These are phyloP conservation scores for Oreochromis spilurus DNA, from an alignment of 2,113 vertebrate species.

Conservation along the genomic window DNA sequence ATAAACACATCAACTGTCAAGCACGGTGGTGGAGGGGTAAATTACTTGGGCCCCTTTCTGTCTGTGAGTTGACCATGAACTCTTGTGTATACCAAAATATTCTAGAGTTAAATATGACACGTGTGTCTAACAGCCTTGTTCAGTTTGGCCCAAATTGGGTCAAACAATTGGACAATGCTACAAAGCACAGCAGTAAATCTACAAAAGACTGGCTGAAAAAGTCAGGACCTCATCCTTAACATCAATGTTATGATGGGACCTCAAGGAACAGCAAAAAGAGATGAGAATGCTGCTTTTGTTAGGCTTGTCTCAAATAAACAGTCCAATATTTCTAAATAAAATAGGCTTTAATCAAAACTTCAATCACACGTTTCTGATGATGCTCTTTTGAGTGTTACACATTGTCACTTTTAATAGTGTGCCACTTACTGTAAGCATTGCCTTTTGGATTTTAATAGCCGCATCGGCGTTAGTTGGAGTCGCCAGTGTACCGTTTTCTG, in stretches of 20 bases:
- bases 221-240: background rate
- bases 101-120: background rate
- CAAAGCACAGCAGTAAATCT: background rate
- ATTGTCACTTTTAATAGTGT: background rate
- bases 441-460: constrained; percentile 43
- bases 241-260: background rate
- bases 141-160: background rate
- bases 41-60: too few relatives aligned
- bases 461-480: constrained; percentile 60
- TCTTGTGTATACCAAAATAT: background rate
- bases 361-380: background rate
- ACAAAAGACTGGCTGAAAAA: too few relatives aligned
- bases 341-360: background rate
- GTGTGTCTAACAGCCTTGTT: background rate
- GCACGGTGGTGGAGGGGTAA: too few relatives aligned
- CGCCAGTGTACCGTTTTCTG: constrained; percentile 81
- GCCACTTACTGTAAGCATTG: constrained; percentile 34
- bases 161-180: background rate
- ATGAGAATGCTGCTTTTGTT: background rate
- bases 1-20: background rate
- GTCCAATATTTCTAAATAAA: background rate
- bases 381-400: background rate
- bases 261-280: background rate
- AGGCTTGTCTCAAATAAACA: background rate
- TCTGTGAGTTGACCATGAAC: background rate